Conservation (phyloP, 2,888 invertebrate species). For the Geophilus truncorum region DNA sequence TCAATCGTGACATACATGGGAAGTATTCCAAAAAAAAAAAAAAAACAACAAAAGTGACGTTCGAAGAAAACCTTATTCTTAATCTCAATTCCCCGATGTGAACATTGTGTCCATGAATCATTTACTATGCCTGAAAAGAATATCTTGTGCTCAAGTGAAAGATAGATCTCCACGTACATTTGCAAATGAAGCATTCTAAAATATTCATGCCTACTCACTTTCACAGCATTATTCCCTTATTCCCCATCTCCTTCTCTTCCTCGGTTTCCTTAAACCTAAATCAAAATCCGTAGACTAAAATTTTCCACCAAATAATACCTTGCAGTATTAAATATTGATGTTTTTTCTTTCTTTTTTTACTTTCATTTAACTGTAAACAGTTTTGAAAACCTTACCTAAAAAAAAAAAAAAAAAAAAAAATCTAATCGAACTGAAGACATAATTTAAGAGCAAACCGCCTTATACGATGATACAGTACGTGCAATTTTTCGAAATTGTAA, state of each 20-base stretch:
- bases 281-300: neutral
- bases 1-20: neutral
- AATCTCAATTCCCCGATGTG: neutral
- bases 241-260: neutral
- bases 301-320: neutral
- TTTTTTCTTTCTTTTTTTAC: no score
- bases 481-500: neutral
- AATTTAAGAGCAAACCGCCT: neutral
- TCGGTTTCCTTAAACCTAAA: neutral
- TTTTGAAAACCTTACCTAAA: no score
- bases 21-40: neutral
- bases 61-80: neutral
- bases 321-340: neutral
- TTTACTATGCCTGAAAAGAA: neutral
- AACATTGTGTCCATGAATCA: neutral
- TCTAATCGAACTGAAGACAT: neutral
- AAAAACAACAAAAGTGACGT: neutral
- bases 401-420: neutral
- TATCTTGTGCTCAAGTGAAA: neutral
- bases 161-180: slow-evolving; percentile 7
- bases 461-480: neutral
- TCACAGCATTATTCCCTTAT: slow-evolving; percentile 12
- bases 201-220: slow-evolving; percentile 1
- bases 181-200: slow-evolving; percentile 20
- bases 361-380: no score